phyloP scores from a whole-genome alignment of 2,888 invertebrate genomes.

The Aporophyla nigra region DNA sequence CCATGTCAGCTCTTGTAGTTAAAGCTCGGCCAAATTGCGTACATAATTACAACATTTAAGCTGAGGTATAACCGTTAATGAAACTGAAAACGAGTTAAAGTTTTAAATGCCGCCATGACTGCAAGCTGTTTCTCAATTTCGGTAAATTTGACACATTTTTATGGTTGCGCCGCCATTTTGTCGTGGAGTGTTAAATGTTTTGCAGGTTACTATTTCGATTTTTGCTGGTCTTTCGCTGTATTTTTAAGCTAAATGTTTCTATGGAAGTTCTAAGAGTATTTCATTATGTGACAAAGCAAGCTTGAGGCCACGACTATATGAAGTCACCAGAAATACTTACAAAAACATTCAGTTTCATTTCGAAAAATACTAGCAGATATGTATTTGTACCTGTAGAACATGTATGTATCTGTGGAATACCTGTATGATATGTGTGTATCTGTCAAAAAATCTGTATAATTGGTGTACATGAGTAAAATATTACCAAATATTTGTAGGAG shows the following conservation, averaged over 20 bases:
- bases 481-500: no score
- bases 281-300: no score
- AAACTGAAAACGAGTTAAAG: constrained; percentile 88
- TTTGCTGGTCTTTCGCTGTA: background rate
- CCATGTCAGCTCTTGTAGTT: constrained; percentile 73
- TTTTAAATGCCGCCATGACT: constrained; percentile 87
- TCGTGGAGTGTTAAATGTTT: constrained; percentile 45
- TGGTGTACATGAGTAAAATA: no score
- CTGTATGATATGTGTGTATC: no score
- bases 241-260: background rate
- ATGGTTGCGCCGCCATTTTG: constrained; percentile 62
- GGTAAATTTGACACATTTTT: constrained; percentile 86
- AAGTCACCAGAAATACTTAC: background rate
- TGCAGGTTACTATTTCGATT: constrained; percentile 16
- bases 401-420: no score
- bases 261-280: background rate
- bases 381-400: no score
- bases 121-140: constrained; percentile 89
- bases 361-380: no score
- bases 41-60: constrained; percentile 87
- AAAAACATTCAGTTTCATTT: background rate
- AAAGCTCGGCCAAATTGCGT: constrained; percentile 84
- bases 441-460: no score
- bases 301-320: background rate
- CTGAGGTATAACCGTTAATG: constrained; percentile 88